Base-by-base conservation (phyloP, 1,140 invertebrate species). In the Portunus trituberculatus region DNA sequence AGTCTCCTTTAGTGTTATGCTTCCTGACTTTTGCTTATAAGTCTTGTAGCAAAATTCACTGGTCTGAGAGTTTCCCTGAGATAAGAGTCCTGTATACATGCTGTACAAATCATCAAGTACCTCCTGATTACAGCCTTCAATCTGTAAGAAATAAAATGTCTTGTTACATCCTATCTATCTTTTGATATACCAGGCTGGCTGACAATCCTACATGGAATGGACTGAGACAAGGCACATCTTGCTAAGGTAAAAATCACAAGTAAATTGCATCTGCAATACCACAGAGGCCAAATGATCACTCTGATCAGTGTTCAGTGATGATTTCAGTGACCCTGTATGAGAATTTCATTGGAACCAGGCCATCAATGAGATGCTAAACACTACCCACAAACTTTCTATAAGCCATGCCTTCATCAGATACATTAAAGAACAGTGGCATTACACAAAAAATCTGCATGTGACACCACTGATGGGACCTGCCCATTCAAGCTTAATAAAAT, bases 1-100 rank as follows among this genome's bases (percentile, higher is more conserved):
- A 32, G 90, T 91, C 67, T 91, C 90, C 29, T 91, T 91, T 4
- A 91, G 29, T 16, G 90, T 91, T 59, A 91, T 91, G 29, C 25
- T 39, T 25, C 28, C 52, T 48, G 52, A 16, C 20, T 91, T 59
- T 28, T 76, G 32, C 29, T 76, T 76, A 46, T 91, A 91, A 14
- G 90, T 91, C 48, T 76, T 32, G 14, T 76, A 91, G 46, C 87
- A 89, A 76, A 32, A 91, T 52, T 91, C 28, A 28, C 29, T 31
- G 0, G 10, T 20, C 0, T 31, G 25, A 7, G 6, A 76, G 25
- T 10, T 32, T 16, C 31, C 29, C 29, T 76, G 48, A 76, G 90
- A 91, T 29, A 91, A 46, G 2, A 91, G 6, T 25, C 67, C 39
- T 20, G 90, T 91, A 52, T 91, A 91, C 12, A 48, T 32, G 6